Percentiles rank a stretch among this genome's conserved stretches.
phyloP scores from a whole-genome alignment of 2,888 invertebrate genomes.

The Notodonta dromedarius region DNA sequence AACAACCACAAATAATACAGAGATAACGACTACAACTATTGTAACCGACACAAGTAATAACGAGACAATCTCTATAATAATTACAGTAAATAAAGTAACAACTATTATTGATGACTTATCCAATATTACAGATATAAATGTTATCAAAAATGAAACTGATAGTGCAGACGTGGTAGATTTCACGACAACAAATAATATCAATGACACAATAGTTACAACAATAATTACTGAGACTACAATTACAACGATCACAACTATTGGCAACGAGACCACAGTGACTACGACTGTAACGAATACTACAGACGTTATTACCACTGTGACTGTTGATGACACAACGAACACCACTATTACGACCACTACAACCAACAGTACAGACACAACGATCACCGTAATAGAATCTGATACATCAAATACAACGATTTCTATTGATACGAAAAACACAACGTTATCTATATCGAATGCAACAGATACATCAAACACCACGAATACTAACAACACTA shows the following conservation, averaged over 20 bases:
- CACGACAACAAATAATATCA: slow-evolving; percentile 18
- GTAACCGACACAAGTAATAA: slow-evolving; percentile 18
- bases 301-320: slow-evolving; percentile 29
- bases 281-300: slow-evolving; percentile 30
- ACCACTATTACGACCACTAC: slow-evolving; percentile 4
- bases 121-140: slow-evolving; percentile 27
- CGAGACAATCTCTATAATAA: slow-evolving; percentile 21
- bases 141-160: slow-evolving; percentile 25
- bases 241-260: slow-evolving; percentile 19
- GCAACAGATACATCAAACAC: slow-evolving; percentile 5
- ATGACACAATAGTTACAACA: slow-evolving; percentile 18
- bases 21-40: slow-evolving; percentile 10
- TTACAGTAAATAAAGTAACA: slow-evolving; percentile 24
- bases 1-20: slow-evolving; percentile 22
- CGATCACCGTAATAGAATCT: slow-evolving; percentile 8
- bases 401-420: slow-evolving; percentile 20
- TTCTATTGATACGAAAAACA: slow-evolving; percentile 20
- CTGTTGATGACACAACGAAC: slow-evolving; percentile 17
- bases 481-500: slow-evolving; percentile 2
- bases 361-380: slow-evolving; percentile 21
- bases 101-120: slow-evolving; percentile 23
- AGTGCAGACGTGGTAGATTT: slow-evolving; percentile 22
- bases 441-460: slow-evolving; percentile 11
- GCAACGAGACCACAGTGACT: slow-evolving; percentile 22
- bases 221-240: slow-evolving; percentile 29